phyloP scores from a whole-genome alignment of 1,140 invertebrate species.

The Teleopsis dalmanni region DNA sequence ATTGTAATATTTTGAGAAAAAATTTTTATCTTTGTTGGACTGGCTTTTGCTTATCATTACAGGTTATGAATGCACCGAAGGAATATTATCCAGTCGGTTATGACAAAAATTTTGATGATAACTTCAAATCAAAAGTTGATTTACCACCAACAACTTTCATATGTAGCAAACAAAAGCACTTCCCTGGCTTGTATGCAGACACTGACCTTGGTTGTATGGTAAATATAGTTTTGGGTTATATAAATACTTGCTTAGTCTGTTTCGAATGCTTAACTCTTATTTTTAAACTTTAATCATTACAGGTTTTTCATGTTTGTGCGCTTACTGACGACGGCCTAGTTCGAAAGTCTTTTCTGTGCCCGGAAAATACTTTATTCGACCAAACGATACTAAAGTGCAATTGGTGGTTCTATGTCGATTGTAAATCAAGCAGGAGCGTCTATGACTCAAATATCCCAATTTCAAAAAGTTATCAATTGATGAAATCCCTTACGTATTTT shows the following conservation, averaged over 20 bases:
- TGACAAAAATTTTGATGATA: slow-evolving; percentile 80
- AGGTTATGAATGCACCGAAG: slow-evolving; percentile 82
- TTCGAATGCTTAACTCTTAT: too few species aligned
- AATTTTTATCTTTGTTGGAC: not conserved
- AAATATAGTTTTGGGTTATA: slow-evolving; percentile 1
- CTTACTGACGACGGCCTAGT: slow-evolving; percentile 80
- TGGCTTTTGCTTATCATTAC: not conserved
- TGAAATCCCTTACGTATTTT: slow-evolving; percentile 82
- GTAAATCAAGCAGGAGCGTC: slow-evolving; percentile 65
- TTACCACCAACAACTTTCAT: slow-evolving; percentile 79
- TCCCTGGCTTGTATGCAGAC: slow-evolving; percentile 82
- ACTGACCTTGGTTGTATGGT: slow-evolving; percentile 89
- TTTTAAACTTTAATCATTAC: not conserved
- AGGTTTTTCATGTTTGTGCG: slow-evolving; percentile 86
- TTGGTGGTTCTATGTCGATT: slow-evolving; percentile 88
- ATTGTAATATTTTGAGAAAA: slow-evolving; percentile 26
- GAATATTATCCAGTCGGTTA: slow-evolving; percentile 81
- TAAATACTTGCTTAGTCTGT: not conserved
- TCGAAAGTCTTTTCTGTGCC: slow-evolving; percentile 83
- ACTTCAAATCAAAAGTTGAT: slow-evolving; percentile 74
- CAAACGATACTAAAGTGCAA: slow-evolving; percentile 84
- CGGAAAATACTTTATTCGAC: slow-evolving; percentile 81
- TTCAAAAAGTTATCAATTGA: slow-evolving; percentile 82
- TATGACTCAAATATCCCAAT: slow-evolving; percentile 85
- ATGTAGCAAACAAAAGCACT: slow-evolving; percentile 82